Percentiles rank a stretch among this genome's conserved stretches.
Conservation (phyloP, 2,888 invertebrate genomes). For the Orthosia cruda region DNA sequence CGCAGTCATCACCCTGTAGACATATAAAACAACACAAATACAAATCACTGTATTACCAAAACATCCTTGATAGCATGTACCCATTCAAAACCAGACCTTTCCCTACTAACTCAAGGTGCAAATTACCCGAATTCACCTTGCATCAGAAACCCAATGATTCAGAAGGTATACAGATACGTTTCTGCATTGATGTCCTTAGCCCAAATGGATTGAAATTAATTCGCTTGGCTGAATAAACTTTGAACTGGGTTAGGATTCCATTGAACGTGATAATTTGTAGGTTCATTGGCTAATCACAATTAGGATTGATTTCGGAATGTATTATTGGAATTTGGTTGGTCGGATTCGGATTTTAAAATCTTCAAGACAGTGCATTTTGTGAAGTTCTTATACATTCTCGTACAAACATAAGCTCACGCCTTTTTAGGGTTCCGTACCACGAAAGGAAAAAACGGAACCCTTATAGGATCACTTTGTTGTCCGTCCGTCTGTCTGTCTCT, state of each 20-base stretch:
- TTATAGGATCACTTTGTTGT: no score
- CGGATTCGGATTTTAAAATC: neutral
- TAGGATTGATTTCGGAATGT: conserved; percentile 1
- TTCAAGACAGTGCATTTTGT: neutral
- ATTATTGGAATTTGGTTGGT: neutral
- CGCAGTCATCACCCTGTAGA: neutral
- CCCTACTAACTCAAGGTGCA: neutral
- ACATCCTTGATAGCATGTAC: neutral
- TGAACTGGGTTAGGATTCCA: conserved; percentile 2
- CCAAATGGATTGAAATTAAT: conserved; percentile 54
- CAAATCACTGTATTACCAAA: conserved; percentile 19
- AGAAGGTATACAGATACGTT: conserved; percentile 33
- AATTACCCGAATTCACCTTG: neutral
- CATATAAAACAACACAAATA: neutral
- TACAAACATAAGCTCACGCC: no score
- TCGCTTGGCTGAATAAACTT: conserved; percentile 44
- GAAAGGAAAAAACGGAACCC: no score
- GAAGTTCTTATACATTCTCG: no score
- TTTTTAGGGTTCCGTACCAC: no score
- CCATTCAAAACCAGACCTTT: conserved; percentile 18
- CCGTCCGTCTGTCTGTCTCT: no score
- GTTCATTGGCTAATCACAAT: conserved; percentile 45
- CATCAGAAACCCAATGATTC: conserved; percentile 44
- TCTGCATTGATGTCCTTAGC: conserved; percentile 40
- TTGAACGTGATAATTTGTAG: conserved; percentile 35